These are phyloP conservation scores for Brienomyrus brachyistius DNA, from an alignment of 2,113 vertebrate genomes.

Conservation along the genomic window DNA sequence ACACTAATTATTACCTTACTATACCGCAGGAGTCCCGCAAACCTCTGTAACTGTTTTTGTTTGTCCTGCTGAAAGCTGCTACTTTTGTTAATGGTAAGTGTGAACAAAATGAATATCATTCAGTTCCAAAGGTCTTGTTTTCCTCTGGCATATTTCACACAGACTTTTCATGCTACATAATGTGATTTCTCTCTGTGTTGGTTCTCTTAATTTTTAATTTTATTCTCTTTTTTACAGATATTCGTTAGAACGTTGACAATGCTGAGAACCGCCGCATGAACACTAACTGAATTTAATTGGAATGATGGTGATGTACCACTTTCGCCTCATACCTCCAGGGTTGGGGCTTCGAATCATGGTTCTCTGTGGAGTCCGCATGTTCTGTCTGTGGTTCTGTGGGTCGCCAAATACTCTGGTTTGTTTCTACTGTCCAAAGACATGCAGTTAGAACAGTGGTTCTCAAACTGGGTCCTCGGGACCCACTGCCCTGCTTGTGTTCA, in stretches of 20 bases:
- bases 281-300: not conserved
- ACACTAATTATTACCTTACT: not conserved
- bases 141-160: not conserved
- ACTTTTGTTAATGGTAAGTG: not conserved
- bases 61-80: not conserved
- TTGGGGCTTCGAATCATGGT: not conserved
- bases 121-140: not conserved
- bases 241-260: not conserved
- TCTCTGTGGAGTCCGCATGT: not conserved
- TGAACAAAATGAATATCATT: not conserved
- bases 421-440: no score
- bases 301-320: no score
- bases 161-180: not conserved
- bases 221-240: not conserved
- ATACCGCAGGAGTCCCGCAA: not conserved
- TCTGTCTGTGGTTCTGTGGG: no score
- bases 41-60: not conserved
- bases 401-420: no score
- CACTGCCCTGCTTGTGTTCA: no score
- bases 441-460: not conserved
- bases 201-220: not conserved
- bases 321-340: not conserved
- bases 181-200: not conserved
- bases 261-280: not conserved
- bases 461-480: no score